Evolutionary conservation across 2,113 vertebrate species (phyloP), one percentile per base, ranked within the genome.

Genomic region (Axis porcinus): DNA sequence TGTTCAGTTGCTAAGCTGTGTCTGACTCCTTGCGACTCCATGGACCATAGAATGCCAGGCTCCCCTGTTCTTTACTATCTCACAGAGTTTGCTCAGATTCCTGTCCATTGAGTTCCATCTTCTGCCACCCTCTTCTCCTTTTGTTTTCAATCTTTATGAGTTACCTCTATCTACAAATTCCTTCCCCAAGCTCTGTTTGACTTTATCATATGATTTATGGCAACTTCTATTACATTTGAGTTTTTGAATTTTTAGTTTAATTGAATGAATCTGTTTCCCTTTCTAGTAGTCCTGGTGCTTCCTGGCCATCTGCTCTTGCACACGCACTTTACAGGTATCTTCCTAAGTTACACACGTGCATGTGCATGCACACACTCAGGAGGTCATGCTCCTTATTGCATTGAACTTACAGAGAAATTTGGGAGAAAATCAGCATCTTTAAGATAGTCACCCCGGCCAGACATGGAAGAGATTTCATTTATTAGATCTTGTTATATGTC

Each of bases 381-480:
- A 91, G 58, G 54, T 50, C 4, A 87, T 78, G 28, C 50, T 83
- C 91, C 70, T 52, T 74, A 50, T 11, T 47, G 58, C 36, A 30
- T 7, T 85, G 79, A 89, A 54, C 16, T 23, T 76, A 40, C 86
- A 85, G 2, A 70, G 91, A 88, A 79, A 79, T 55, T n/a, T 90
- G 45, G 33, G 7, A 43, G 58, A 86, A 23, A 74, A 23, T 14
- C 92, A 21, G 21, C 19, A 30, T 92, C 60, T 97, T 79, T 85
- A 78, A 84, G 90, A 58, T 12, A 54, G 10, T 45, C 62, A 84
- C 28, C 52, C 9, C 7, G 10, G 45, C 17, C 54, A 83, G 47
- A 82, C 40, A 36, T 14, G 8, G 17, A 30, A n/a, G 47, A 45
- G 5, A 2, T 87, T 90, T 95, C 21, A 43, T 64, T 36, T 58